Conservation (phyloP, 2,888 invertebrate species). For the Gastracanthus pulcherrimus region DNA sequence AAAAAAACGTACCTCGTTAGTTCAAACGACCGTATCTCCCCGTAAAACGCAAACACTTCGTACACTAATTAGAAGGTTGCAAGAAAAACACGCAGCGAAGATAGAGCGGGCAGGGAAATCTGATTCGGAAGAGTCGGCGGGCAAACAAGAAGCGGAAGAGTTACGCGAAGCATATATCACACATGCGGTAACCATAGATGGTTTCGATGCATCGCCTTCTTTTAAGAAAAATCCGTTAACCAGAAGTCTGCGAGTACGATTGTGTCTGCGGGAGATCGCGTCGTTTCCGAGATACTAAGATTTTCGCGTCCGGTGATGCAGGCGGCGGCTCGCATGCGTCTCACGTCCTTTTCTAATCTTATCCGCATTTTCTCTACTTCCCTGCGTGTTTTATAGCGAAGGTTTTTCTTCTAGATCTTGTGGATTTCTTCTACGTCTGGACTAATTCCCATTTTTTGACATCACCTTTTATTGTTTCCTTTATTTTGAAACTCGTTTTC, state of each 20-base stretch:
- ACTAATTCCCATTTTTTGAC: not conserved
- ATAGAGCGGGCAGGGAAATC: not conserved
- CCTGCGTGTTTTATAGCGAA: not conserved
- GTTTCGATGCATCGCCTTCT: not conserved
- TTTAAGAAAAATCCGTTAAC: conserved; percentile 15
- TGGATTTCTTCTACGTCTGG: not conserved
- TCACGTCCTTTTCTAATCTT: conserved; percentile 38
- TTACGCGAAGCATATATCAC: not conserved
- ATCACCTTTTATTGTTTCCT: no score
- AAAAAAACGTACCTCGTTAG: not conserved
- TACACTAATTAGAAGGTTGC: not conserved
- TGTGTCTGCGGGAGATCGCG: not conserved
- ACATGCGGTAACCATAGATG: not conserved
- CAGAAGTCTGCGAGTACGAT: conserved; percentile 2
- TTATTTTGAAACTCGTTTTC: no score
- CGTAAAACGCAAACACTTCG: not conserved
- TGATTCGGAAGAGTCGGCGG: conserved; percentile 34
- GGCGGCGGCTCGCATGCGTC: conserved; percentile 10
- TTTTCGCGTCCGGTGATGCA: not conserved
- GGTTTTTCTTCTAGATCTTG: not conserved
- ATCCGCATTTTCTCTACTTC: conserved; percentile 9
- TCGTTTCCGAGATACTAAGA: conserved; percentile 20
- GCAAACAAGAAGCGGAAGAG: conserved; percentile 23
- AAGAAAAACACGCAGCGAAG: not conserved
- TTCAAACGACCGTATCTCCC: not conserved